Evolutionary conservation across 2,888 invertebrate genomes (phyloP), one percentile per base, ranked within the genome.

Genomic region (Netelia inedita): DNA sequence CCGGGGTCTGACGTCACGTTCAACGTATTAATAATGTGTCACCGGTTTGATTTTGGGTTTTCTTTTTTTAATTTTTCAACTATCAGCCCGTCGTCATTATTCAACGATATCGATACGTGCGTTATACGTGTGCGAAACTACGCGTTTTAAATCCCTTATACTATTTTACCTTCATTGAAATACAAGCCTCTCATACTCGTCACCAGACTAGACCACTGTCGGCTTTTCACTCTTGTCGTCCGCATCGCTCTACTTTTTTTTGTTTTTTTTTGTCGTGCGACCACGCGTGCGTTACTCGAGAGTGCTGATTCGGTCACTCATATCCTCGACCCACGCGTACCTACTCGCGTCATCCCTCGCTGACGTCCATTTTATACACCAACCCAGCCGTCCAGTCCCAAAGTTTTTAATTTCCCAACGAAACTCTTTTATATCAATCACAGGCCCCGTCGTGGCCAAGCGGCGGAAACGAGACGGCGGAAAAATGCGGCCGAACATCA

Each of bases 201-300:
- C 53, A 69, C 63, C 43, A 55, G 50, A 19, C 50, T 59, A 75
- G 63, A 68, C 35, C 35, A 35, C 69, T 35, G 23, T 11, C 71
- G 41, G 72, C 75, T 63, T 71, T 74, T 85, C 74, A 82, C 65
- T 53, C 81, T 43, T 65, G 79, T 79, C 85, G 65, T 35, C 73
- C 69, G 65, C 79, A 65, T 59, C 50, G 61, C 23, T 68, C 68
- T 59, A 35, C 8, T 66, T 35, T 76, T 53, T 53, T 79, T 73
- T 78, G 66, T 68, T 68, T 68, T 19, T 19, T n/a, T 21, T 63
- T 61, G 50, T 28, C 55, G 61, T 53, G 16, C 61, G 63, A 72
- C 16, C 72, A 35, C 35, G 35, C 35, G 8, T 8, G 6, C 35
- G 35, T 5, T 14, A 65, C 63, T 83, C 71, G 55, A 80, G 63